Evolutionary conservation across 2,797 vertebrate genomes (phyloP).

Genomic region (Aldrovandia affinis): DNA sequence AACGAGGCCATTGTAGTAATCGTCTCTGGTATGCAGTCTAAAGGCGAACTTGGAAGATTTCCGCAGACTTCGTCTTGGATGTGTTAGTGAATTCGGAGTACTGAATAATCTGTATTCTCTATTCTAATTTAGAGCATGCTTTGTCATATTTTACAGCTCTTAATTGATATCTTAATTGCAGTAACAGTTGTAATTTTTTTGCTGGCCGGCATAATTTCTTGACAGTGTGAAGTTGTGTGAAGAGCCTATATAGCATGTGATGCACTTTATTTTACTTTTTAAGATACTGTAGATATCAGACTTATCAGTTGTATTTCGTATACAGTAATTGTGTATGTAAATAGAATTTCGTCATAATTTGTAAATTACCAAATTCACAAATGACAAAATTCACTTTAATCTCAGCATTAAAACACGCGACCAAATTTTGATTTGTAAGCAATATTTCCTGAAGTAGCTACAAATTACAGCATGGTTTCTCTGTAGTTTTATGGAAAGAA

Average conservation of each 20-base stretch:
- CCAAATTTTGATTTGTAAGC: background rate
- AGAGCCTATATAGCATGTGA: background rate
- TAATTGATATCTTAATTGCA: background rate
- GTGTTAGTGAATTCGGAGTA: background rate
- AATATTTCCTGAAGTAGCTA: background rate
- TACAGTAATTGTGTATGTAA: background rate
- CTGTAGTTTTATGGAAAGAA: background rate
- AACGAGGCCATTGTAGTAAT: too few species aligned
- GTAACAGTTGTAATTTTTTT: background rate
- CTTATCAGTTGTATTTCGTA: background rate
- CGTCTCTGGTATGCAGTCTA: background rate
- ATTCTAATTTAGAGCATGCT: background rate
- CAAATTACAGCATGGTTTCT: too few species aligned
- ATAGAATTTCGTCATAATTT: too few species aligned
- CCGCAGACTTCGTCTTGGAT: background rate
- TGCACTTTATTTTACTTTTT: background rate
- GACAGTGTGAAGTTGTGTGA: background rate
- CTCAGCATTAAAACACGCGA: background rate
- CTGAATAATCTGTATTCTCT: too few species aligned
- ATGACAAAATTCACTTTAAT: background rate
- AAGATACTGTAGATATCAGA: background rate
- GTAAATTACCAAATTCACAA: background rate
- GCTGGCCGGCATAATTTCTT: background rate
- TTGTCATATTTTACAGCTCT: background rate
- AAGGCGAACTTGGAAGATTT: background rate